Evolutionary conservation across 2,797 vertebrate genomes (phyloP), one percentile per base, ranked within the genome.

Genomic region (Spondyliosoma cantharus): DNA sequence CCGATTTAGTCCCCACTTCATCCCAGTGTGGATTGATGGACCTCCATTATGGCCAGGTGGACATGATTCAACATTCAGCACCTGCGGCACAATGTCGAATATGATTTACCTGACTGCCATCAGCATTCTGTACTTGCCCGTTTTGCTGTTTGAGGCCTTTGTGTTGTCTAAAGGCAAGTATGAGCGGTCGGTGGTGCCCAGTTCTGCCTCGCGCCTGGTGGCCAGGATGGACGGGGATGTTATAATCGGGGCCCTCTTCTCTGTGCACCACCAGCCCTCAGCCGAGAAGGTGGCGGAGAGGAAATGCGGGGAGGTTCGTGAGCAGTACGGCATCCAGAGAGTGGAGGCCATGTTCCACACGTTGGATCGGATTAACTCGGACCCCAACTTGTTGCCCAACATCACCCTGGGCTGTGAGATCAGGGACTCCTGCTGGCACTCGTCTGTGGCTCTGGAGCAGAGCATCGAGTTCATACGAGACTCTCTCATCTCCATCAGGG

Each of bases 311-410:
- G 98, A 98, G 82, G 92, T 99, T 79, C 94, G 98, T 15, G 98
- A 99, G 88, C 98, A 99, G 85, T 99, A 99, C 0, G 98, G 98
- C 77, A 99, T 99, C 90, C 98, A 99, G 81, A 93, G 98, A 64
- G 98, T 99, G 67, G 98, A 99, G 93, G 98, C 98, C 78, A 99
- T 99, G 98, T 99, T 99, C 92, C 96, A 99, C 88, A 95, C 97
- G 1, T 83, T 99, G 95, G 98, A 99, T 90, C 96, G 96, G 91
- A 99, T 99, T 82, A 99, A 99, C 50, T 93, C 96, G 0, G 96
- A 99, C 88, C 97, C 96, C 0, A 84, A 96, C 70, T 95, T 99
- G 75, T 86, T 99, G n/a, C 98, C 98, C 86, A 99, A 99, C 90
- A 98, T 99, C 90, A 97, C 96, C 4, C 91, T 99, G 90, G 98